Evolutionary conservation across 2,797 vertebrate species (phyloP), one percentile per base, ranked within the genome.

Genomic region (Melanotaenia pygmaea): DNA sequence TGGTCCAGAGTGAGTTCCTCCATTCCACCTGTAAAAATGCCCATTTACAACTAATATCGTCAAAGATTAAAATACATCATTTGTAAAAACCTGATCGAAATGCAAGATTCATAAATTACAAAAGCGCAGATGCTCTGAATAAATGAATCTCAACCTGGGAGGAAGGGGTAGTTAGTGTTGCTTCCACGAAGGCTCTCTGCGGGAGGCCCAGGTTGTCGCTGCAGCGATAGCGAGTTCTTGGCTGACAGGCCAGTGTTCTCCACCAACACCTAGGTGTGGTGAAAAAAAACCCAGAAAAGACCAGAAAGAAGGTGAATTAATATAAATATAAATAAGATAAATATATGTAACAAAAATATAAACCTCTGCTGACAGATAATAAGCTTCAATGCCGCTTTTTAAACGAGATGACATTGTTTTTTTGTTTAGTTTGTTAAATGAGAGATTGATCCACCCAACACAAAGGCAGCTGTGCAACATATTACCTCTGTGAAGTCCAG

Each of bases 151-250:
- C 78, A 2, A 97, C 97, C 97, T 22, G 97, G 97, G 82, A 95
- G 94, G 81, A 98, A 98, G 3, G 97, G 97, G 72, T 96, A 98
- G 85, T 96, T 97, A 28, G 96, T 98, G 80, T 95, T 96, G 79
- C 96, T 97, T 74, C 97, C 97, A 85, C 95, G 86, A 2, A 98
- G 91, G 57, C 96, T 96, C 83, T 98, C 96, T 47, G 95, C 92
- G 0, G 88, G 93, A 18, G 95, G 96, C 2, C 95, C 96, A 0
- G 97, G 97, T 3, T 96, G 95, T 5, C 97, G 94, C 64, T 92
- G 95, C 57, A 98, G 91, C 28, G 97, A 98, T n/a, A 98, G 92
- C 0, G 97, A 98, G 81, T 97, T 98, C 67, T 97, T 97, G 9
- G 95, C 93, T 0, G 96, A 96, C 45, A 97, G 91, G 3, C 93